phyloP scores from a whole-genome alignment of 2,113 vertebrate species.

The Boulengeromyrus knoepffleri region DNA sequence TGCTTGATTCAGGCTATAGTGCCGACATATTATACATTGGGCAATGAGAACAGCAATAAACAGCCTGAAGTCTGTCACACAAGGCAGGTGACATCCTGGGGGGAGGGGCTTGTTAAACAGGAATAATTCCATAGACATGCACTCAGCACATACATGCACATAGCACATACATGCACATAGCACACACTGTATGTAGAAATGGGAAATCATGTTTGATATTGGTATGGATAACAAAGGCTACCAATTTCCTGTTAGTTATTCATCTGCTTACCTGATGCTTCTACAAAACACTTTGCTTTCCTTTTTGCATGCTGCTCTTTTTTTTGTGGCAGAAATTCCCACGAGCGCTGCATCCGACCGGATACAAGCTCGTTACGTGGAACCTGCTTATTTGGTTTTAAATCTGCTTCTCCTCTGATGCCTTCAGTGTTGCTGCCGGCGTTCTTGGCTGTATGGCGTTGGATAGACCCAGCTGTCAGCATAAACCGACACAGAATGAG shows the following conservation, averaged over 20 bases:
- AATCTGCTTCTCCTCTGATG: background rate
- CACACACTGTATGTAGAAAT: background rate
- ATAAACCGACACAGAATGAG: background rate
- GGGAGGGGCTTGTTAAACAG: background rate
- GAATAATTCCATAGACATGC: background rate
- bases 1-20: background rate
- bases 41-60: background rate
- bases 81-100: background rate
- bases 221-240: background rate
- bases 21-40: background rate
- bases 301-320: background rate
- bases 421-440: background rate
- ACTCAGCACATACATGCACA: background rate
- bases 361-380: background rate
- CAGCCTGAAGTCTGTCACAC: background rate
- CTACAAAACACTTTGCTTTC: background rate
- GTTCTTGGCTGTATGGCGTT: background rate
- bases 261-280: background rate
- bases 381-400: background rate
- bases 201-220: background rate
- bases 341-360: background rate
- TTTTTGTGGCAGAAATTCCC: background rate
- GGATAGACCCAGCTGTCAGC: background rate
- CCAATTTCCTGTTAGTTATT: background rate
- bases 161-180: background rate